These are phyloP conservation scores for Idaea dimidiata DNA, from an alignment of 2,888 invertebrate genomes.

Conservation along the genomic window DNA sequence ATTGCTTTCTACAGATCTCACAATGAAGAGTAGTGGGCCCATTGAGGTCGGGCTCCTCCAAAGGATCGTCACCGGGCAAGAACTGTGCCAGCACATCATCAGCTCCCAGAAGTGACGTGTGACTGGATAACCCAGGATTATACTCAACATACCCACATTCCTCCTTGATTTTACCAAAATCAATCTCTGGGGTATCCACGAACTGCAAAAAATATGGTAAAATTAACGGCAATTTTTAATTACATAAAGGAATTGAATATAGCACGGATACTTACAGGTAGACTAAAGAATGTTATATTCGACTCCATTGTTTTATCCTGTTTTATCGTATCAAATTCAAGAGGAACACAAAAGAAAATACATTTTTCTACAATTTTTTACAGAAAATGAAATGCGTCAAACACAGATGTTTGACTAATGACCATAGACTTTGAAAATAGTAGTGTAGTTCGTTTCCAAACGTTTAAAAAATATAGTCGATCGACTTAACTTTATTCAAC, in stretches of 20 bases:
- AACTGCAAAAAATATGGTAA: constrained; percentile 43
- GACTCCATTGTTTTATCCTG: constrained; percentile 52
- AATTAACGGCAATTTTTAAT: not conserved
- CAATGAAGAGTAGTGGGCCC: constrained; percentile 70
- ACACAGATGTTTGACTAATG: not conserved
- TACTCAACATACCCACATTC: constrained; percentile 56
- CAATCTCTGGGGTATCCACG: constrained; percentile 59
- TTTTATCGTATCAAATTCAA: not conserved
- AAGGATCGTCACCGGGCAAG: constrained; percentile 61
- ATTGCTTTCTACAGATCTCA: constrained; percentile 69
- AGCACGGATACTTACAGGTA: constrained; percentile 54
- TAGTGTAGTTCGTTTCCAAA: not conserved
- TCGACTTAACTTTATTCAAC: not conserved
- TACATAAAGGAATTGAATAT: not conserved
- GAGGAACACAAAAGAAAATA: not conserved
- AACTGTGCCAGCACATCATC: constrained; percentile 72
- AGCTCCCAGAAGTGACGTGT: constrained; percentile 49
- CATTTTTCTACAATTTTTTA: not conserved
- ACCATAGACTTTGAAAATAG: not conserved
- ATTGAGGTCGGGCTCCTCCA: constrained; percentile 70
- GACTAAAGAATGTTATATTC: constrained; percentile 61
- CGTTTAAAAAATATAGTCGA: not conserved
- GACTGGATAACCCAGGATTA: constrained; percentile 46
- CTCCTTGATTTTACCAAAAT: constrained; percentile 42
- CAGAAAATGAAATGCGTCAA: no score